Conservation (phyloP, 1,140 invertebrate species). For the Bombus sylvicola region DNA sequence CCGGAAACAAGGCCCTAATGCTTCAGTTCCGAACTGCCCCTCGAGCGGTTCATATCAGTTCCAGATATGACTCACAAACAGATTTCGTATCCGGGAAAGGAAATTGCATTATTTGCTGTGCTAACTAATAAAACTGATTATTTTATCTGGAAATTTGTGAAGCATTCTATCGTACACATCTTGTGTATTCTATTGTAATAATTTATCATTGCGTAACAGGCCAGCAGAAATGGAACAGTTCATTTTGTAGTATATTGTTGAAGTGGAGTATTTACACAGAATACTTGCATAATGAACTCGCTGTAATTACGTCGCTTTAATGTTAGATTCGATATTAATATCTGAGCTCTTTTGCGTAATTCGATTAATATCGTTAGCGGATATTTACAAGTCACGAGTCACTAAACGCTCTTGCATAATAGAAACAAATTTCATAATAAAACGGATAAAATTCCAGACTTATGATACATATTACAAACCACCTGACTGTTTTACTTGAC, state of each 20-base stretch:
- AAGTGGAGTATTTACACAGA: too few species aligned
- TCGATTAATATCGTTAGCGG: not conserved
- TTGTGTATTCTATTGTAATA: not conserved
- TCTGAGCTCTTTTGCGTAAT: not conserved
- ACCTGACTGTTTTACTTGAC: too few species aligned
- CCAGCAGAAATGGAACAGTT: too few species aligned
- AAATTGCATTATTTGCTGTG: constrained; percentile 26
- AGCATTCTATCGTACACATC: not conserved
- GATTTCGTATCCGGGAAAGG: constrained; percentile 8
- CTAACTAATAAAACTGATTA: not conserved
- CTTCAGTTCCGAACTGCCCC: constrained; percentile 37
- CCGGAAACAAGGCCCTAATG: constrained; percentile 45
- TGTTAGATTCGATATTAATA: not conserved
- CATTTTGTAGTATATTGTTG: too few species aligned
- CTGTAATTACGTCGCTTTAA: not conserved
- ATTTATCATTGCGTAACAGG: too few species aligned
- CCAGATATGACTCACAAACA: constrained; percentile 21
- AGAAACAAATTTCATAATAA: too few species aligned
- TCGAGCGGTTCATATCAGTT: constrained; percentile 35
- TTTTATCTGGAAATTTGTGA: not conserved
- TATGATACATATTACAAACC: too few species aligned
- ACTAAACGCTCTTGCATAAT: too few species aligned
- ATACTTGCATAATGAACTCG: not conserved
- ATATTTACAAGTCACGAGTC: not conserved
- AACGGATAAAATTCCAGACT: too few species aligned